Conservation (phyloP, 37 sponge, comb jelly and placozoan genomes). For the Petrosia ficiformis region DNA sequence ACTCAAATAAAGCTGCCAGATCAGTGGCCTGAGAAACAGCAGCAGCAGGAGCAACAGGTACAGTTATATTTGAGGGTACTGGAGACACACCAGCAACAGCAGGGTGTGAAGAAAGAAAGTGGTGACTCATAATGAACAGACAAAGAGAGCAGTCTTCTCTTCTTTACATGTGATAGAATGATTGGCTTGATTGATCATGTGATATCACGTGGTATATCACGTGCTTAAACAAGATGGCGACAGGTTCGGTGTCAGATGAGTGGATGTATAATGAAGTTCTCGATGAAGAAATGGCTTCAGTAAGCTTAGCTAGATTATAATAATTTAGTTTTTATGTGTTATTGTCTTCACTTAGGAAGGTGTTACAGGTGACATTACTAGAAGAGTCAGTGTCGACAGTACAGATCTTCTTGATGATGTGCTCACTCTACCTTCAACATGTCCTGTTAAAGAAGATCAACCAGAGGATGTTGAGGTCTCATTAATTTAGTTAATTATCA, state of each 20-base stretch:
- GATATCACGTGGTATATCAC: constrained; percentile 5
- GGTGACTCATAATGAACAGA: not conserved
- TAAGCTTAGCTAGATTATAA: constrained; percentile 11
- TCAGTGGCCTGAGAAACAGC: constrained; percentile 36
- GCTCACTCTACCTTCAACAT: constrained; percentile 51
- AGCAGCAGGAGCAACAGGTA: not conserved
- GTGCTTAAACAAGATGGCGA: constrained; percentile 39
- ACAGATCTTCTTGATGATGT: constrained; percentile 68
- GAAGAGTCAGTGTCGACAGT: constrained; percentile 6
- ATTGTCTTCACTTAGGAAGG: not conserved
- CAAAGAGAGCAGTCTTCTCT: not conserved
- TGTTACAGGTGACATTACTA: no score
- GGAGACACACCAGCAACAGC: no score
- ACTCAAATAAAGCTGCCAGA: constrained; percentile 86
- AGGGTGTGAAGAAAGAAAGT: not conserved
- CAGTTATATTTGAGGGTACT: not conserved
- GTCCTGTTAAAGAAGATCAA: constrained; percentile 12
- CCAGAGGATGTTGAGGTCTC: constrained; percentile 13
- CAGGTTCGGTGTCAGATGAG: constrained; percentile 36
- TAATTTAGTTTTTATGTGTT: no score
- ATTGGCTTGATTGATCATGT: no score
- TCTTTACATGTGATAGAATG: not conserved
- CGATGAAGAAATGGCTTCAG: constrained; percentile 35
- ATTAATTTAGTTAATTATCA: no score
- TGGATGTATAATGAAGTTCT: constrained; percentile 77